Percentiles rank a stretch among this genome's conserved stretches.
These are phyloP conservation scores for Acanthurus lineatus DNA, from an alignment of 2,797 vertebrate species.

Conservation along the genomic window DNA sequence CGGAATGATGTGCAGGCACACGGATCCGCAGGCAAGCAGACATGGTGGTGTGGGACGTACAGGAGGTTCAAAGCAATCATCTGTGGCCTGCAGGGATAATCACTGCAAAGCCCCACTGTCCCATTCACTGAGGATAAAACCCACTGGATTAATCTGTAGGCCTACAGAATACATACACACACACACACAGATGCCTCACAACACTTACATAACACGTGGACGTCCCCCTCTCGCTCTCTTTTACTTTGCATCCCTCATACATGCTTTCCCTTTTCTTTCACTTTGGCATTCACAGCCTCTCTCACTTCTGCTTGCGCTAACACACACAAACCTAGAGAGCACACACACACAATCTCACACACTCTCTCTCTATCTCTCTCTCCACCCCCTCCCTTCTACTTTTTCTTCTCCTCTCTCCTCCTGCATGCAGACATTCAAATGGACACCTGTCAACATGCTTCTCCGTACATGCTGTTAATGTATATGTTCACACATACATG, in stretches of 20 bases:
- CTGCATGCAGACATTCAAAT: conserved; percentile 49
- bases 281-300: conserved; percentile 37
- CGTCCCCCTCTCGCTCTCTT: conserved; percentile 48
- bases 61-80: conserved; percentile 85
- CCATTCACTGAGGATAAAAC: conserved; percentile 85
- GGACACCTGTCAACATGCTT: conserved; percentile 63
- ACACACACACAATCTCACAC: conserved; percentile 13
- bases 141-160: conserved; percentile 84
- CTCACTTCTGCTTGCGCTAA: conserved; percentile 29
- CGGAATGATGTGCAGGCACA: neutral
- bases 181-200: conserved; percentile 42
- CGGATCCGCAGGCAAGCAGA: conserved; percentile 27
- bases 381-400: neutral
- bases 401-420: conserved; percentile 34
- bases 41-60: conserved; percentile 58
- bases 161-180: conserved; percentile 76
- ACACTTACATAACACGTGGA: conserved; percentile 77
- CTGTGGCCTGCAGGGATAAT: conserved; percentile 85
- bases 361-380: conserved; percentile 11
- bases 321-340: conserved; percentile 40
- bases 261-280: conserved; percentile 59
- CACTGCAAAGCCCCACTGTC: conserved; percentile 84
- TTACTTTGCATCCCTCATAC: conserved; percentile 48
- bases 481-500: conserved; percentile 2
- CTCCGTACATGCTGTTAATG: conserved; percentile 40